phyloP scores from a whole-genome alignment of 2,797 vertebrate genomes.

The Gephyroberyx darwinii region DNA sequence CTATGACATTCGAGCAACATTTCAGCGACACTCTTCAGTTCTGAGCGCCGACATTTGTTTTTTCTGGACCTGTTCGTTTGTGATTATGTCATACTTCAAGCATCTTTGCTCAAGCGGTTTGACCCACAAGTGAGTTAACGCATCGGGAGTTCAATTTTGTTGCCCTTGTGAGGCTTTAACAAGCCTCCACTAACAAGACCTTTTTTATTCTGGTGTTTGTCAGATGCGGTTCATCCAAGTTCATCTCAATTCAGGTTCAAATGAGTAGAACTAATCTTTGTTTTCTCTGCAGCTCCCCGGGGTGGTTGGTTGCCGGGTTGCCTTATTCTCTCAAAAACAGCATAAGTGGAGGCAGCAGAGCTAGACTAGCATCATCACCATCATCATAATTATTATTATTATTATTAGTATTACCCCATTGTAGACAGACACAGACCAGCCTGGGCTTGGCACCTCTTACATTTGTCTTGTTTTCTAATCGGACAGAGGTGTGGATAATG shows the following conservation, averaged over 20 bases:
- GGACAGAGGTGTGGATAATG: constrained; percentile 2
- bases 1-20: constrained; percentile 30
- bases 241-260: constrained; percentile 57
- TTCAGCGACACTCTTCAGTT: constrained; percentile 19
- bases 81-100: constrained; percentile 59
- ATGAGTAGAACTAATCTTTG: constrained; percentile 63
- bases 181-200: constrained; percentile 23
- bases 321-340: constrained; percentile 49
- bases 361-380: constrained; percentile 24
- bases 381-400: constrained; percentile 28
- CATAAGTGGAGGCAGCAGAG: constrained; percentile 14
- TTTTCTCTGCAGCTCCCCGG: constrained; percentile 67
- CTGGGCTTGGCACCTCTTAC: constrained; percentile 7
- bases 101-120: constrained; percentile 43
- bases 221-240: constrained; percentile 59
- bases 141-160: constrained; percentile 49
- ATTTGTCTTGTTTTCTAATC: constrained; percentile 31
- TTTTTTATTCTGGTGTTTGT: constrained; percentile 46
- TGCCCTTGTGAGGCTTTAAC: constrained; percentile 34
- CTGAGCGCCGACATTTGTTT: constrained; percentile 46
- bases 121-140: constrained; percentile 31
- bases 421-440: constrained; percentile 18
- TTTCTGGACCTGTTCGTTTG: constrained; percentile 52
- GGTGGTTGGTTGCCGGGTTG: constrained; percentile 51
- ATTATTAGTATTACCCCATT: constrained; percentile 33